Evolutionary conservation across 2,113 vertebrate species (phyloP).

Genomic region (Romanogobio albipinnatus): DNA sequence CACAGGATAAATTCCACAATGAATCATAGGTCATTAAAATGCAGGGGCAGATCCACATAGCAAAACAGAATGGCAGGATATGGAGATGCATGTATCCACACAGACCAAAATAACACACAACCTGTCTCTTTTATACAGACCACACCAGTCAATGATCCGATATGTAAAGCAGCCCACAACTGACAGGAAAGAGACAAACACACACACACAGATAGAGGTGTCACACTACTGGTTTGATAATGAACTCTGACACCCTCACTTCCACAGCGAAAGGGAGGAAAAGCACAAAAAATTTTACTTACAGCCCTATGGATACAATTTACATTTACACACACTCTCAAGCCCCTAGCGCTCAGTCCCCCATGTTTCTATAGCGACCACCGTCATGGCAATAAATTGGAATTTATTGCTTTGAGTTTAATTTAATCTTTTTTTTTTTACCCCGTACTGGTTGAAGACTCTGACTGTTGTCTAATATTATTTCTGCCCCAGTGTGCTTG

Average conservation of each 20-base stretch:
- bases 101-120: not conserved
- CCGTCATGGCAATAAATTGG: slow-evolving; percentile 36
- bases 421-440: slow-evolving; percentile 39
- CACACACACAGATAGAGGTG: not conserved
- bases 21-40: slow-evolving; percentile 29
- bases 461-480: slow-evolving; percentile 11
- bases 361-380: slow-evolving; percentile 50
- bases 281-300: not conserved
- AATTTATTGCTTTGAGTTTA: slow-evolving; percentile 50
- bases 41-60: not conserved
- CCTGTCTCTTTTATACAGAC: not conserved
- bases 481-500: slow-evolving; percentile 2
- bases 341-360: not conserved
- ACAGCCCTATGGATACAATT: not conserved
- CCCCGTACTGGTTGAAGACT: not conserved
- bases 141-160: not conserved
- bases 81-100: not conserved
- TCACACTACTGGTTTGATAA: not conserved
- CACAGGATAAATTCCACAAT: not conserved
- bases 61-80: not conserved
- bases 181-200: not conserved
- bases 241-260: not conserved
- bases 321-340: not conserved
- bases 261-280: not conserved
- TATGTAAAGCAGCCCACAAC: slow-evolving; percentile 20